Evolutionary conservation across 1,140 invertebrate species (phyloP), one percentile per base, ranked within the genome.

Genomic region (Macrotrachela quadricornifera): DNA sequence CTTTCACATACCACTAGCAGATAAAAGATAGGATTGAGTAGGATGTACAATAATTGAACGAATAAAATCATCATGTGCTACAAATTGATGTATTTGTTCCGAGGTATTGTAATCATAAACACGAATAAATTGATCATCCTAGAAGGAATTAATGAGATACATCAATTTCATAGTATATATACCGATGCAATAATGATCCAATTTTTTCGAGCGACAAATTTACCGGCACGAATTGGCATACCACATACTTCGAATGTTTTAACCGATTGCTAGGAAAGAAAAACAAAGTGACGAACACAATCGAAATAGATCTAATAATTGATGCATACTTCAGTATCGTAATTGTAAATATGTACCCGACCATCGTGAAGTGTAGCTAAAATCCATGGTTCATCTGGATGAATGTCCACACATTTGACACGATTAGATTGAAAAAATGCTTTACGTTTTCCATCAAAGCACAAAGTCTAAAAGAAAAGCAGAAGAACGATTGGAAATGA

Each of bases 81-180:
- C 94, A 70, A 90, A 95, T 11, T 83, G 78, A 65, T 96, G 86
- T 0, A 92, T 81, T 59, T 87, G 73, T 65, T 97, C 94, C 56
- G 95, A 66, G 0, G 94, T 99, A 66, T 99, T 99, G 70, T 97
- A 99, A 71, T 99, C 99, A 68, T 90, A 97, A 10, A 96, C 80
- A 54, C 91, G 75, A 17, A 99, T 80, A 45, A 73, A 64, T 71
- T 78, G 75, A 58, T 78, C 76, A 68, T 78, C 76, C 65, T 72
- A 59, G 11, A 56, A 59, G 54, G 13, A 48, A 56, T 40, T 47
- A n/a, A 10, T 1, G 46, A 21, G 2, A 18, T n/a, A 17, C 30
- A 48, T 42, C 13, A 12, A 13, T 13, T 11, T 9, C 10, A 46
- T 14, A 30, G 11, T 15, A n/a, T 64, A 90, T 87, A 78, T 88